Evolutionary conservation across 2,888 invertebrate genomes (phyloP).

Genomic region (Andrena camellia): DNA sequence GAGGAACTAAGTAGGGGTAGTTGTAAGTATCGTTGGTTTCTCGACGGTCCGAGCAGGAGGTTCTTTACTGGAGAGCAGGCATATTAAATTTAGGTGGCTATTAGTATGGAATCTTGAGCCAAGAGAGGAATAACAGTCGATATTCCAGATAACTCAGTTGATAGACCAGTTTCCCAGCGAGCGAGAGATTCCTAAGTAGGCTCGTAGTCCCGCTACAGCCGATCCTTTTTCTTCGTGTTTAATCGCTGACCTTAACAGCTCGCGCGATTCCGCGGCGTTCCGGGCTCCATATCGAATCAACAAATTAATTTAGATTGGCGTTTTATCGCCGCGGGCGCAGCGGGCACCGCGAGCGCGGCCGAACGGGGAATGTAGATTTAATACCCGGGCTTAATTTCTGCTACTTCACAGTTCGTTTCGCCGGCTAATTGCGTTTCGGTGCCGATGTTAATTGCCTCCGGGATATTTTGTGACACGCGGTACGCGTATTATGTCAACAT

Average conservation of each 20-base stretch:
- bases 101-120: too few relatives aligned
- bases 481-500: slow-evolving; percentile 35
- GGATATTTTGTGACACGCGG: slow-evolving; percentile 42
- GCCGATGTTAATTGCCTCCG: slow-evolving; percentile 44
- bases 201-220: not conserved
- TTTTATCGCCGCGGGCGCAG: slow-evolving; percentile 41
- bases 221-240: not conserved
- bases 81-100: too few relatives aligned
- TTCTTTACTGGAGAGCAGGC: too few relatives aligned
- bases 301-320: slow-evolving; percentile 59
- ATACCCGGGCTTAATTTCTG: slow-evolving; percentile 41
- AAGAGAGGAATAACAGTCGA: not conserved
- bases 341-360: slow-evolving; percentile 15
- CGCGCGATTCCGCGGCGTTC: slow-evolving; percentile 27
- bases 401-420: slow-evolving; percentile 55
- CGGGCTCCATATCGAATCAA: slow-evolving; percentile 23
- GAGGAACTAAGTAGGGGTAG: too few relatives aligned
- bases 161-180: not conserved
- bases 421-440: slow-evolving; percentile 41
- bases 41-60: too few relatives aligned
- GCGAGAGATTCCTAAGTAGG: not conserved
- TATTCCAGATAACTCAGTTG: not conserved
- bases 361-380: slow-evolving; percentile 56
- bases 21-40: too few relatives aligned
- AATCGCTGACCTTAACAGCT: slow-evolving; percentile 25